Conservation (phyloP, 2,797 vertebrate genomes). For the Darevskia mixta region DNA sequence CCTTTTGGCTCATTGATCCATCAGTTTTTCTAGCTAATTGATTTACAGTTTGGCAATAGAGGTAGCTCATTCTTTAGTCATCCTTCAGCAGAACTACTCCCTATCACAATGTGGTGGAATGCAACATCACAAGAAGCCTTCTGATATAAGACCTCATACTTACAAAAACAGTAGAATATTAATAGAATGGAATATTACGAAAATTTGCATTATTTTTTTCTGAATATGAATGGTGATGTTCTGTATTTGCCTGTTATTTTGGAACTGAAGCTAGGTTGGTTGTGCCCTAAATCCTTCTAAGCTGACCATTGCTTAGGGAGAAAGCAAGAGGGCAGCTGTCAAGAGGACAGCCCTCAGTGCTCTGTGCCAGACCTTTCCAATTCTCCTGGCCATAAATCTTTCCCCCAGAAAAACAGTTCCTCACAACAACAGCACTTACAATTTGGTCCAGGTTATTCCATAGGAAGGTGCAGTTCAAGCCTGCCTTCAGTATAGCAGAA, state of each 20-base stretch:
- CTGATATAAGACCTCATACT: background rate
- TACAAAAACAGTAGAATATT: background rate
- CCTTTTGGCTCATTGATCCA: background rate
- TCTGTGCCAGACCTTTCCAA: background rate
- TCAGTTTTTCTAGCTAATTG: background rate
- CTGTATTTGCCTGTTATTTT: background rate
- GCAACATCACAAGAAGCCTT: background rate
- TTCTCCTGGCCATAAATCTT: background rate
- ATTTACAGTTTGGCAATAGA: background rate
- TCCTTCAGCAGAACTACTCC: background rate
- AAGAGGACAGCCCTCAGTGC: background rate
- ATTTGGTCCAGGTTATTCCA: background rate
- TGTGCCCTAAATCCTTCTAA: background rate
- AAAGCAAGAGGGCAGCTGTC: background rate
- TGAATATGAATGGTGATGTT: background rate
- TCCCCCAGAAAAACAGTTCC: too few species aligned
- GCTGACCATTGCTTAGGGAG: background rate
- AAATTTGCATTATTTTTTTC: background rate
- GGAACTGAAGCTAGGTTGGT: background rate
- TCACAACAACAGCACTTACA: background rate
- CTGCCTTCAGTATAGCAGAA: background rate
- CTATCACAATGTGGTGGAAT: too few species aligned
- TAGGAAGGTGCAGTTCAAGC: background rate
- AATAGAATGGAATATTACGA: background rate
- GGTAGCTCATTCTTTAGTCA: background rate